phyloP scores from a whole-genome alignment of 1,140 invertebrate species.

The Phymastichus coffea region DNA sequence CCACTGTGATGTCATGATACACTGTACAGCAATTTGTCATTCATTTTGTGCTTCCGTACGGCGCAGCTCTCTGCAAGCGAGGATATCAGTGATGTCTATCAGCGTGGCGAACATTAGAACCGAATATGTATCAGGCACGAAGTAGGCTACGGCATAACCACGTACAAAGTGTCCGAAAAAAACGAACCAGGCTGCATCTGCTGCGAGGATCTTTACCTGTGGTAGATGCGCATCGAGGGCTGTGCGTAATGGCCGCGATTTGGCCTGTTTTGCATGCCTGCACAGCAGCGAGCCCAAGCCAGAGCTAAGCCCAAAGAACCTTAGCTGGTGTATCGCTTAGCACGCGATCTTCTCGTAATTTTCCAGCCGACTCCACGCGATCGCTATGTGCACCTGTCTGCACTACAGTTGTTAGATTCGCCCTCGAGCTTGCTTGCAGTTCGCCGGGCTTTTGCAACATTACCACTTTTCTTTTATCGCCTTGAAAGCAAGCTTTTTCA shows the following conservation, averaged over 20 bases:
- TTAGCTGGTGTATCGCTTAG: constrained; percentile 46
- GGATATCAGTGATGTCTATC: not conserved
- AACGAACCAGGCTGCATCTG: not conserved
- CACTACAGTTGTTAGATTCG: too few species aligned
- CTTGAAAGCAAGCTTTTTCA: too few species aligned
- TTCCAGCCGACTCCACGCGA: constrained; percentile 38
- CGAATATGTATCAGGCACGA: constrained; percentile 19
- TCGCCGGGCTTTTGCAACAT: too few species aligned
- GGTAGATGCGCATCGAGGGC: constrained; percentile 24
- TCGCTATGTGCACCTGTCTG: not conserved
- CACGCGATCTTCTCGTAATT: constrained; percentile 54
- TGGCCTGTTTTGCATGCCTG: constrained; percentile 19
- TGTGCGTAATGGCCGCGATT: constrained; percentile 34
- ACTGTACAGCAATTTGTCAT: too few species aligned
- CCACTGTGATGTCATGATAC: too few species aligned
- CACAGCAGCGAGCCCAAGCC: not conserved
- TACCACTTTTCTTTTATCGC: too few species aligned
- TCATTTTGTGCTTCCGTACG: too few species aligned
- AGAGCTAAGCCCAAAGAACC: constrained; percentile 1
- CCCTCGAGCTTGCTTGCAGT: not conserved
- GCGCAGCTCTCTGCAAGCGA: not conserved
- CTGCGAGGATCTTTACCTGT: too few species aligned
- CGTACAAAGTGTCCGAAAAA: constrained; percentile 4
- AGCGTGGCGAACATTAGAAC: not conserved
- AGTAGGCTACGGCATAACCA: not conserved